Conservation (phyloP, 1,140 invertebrate genomes). For the Riptortus pedestris region DNA sequence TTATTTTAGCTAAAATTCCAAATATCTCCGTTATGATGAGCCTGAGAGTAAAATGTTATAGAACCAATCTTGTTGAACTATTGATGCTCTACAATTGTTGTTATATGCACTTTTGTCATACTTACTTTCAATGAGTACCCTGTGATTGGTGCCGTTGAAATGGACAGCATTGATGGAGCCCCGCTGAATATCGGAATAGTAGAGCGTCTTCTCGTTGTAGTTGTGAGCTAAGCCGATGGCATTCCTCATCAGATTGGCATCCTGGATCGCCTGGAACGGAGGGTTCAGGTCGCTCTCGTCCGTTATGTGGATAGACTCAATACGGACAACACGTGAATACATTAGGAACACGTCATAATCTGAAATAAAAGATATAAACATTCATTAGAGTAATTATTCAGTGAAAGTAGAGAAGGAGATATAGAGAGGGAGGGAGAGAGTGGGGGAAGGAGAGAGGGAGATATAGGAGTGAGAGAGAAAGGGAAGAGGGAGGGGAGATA, state of each 20-base stretch:
- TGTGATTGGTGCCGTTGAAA: slow-evolving; percentile 67
- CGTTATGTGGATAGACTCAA: slow-evolving; percentile 63
- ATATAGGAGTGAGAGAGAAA: background rate
- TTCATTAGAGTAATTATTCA: background rate
- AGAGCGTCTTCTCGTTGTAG: slow-evolving; percentile 55
- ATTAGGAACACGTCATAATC: slow-evolving; percentile 65
- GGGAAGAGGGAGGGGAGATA: background rate
- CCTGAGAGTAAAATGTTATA: no score
- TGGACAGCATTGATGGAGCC: slow-evolving; percentile 72
- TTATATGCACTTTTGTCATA: no score
- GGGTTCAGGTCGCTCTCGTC: slow-evolving; percentile 56
- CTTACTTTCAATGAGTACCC: slow-evolving; percentile 55
- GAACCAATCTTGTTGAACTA: no score
- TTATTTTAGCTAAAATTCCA: no score
- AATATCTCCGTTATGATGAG: no score
- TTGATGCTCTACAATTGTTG: no score
- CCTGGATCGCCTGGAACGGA: slow-evolving; percentile 61
- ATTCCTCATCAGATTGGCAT: slow-evolving; percentile 61
- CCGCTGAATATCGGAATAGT: slow-evolving; percentile 78
- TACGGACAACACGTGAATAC: slow-evolving; percentile 59
- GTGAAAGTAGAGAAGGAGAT: background rate
- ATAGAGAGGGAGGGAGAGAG: no score
- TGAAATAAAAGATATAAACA: slow-evolving; percentile 35
- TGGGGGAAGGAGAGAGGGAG: no score
- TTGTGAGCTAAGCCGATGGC: slow-evolving; percentile 73